Percentiles rank a stretch among this genome's conserved stretches.
phyloP scores from a whole-genome alignment of 2,113 vertebrate species.

The Eurypyga helias region DNA sequence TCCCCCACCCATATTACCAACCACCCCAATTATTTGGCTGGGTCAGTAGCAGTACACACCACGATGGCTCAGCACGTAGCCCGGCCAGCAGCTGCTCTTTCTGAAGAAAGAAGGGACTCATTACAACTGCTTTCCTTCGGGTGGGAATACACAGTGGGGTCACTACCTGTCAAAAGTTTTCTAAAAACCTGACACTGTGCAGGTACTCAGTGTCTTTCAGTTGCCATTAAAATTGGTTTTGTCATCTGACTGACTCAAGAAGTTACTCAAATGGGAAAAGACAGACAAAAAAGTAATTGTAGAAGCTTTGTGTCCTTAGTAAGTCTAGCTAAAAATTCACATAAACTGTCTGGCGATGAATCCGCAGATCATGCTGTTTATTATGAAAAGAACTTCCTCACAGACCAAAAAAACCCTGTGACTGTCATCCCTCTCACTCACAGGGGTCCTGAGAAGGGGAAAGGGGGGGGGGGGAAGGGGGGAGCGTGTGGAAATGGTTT shows the following conservation, averaged over 20 bases:
- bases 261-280: background rate
- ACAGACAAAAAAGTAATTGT: background rate
- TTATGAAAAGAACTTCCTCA: background rate
- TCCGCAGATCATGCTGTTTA: background rate
- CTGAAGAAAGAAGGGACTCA: background rate
- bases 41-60: background rate
- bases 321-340: background rate
- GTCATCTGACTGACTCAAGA: background rate
- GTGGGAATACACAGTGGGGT: background rate
- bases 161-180: background rate
- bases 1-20: background rate
- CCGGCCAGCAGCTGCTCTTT: background rate
- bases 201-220: background rate
- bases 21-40: background rate
- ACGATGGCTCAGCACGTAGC: accelerated
- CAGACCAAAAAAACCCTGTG: background rate
- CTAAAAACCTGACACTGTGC: background rate
- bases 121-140: background rate
- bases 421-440: background rate
- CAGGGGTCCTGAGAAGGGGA: background rate
- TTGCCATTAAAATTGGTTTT: background rate
- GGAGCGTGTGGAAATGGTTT: too few species aligned
- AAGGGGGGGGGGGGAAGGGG: too few species aligned
- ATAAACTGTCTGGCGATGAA: background rate
- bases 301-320: background rate